Evolutionary conservation across 2,888 invertebrate species (phyloP).

Genomic region (Polyommatus icarus): DNA sequence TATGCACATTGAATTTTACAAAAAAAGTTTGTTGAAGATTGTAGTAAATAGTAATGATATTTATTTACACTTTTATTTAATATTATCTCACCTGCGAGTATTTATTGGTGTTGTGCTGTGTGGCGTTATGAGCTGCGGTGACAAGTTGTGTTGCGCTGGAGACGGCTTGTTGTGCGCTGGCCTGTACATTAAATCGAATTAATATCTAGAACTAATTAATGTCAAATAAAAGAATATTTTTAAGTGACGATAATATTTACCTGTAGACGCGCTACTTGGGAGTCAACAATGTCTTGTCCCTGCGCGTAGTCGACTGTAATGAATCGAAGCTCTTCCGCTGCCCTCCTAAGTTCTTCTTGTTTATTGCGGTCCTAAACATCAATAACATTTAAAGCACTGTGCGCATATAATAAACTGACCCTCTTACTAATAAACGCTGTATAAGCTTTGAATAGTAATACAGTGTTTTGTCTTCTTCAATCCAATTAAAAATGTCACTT

Average conservation of each 20-base stretch:
- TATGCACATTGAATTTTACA: not conserved
- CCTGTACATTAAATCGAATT: slow-evolving; percentile 54
- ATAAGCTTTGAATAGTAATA: no score
- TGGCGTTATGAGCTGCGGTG: slow-evolving; percentile 91
- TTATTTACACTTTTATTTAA: not conserved
- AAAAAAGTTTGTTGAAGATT: no score
- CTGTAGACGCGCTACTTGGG: slow-evolving; percentile 78
- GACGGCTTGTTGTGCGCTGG: slow-evolving; percentile 91
- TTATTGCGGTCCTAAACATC: slow-evolving; percentile 85
- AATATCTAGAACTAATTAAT: not conserved
- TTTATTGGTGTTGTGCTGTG: slow-evolving; percentile 86
- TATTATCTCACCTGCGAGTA: slow-evolving; percentile 63
- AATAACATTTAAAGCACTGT: not conserved
- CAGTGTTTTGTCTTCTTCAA: no score
- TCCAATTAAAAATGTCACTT: no score
- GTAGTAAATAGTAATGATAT: no score
- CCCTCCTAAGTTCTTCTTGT: slow-evolving; percentile 90
- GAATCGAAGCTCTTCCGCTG: slow-evolving; percentile 95
- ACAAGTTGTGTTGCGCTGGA: slow-evolving; percentile 95
- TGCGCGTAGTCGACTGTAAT: slow-evolving; percentile 93
- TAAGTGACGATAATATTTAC: slow-evolving; percentile 45
- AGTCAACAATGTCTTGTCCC: slow-evolving; percentile 85
- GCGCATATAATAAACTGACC: not conserved
- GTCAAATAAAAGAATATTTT: no score
- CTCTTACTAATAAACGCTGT: no score